Evolutionary conservation across 2,888 invertebrate species (phyloP), one percentile per base, ranked within the genome.

Genomic region (Caenorhabditis angaria): DNA sequence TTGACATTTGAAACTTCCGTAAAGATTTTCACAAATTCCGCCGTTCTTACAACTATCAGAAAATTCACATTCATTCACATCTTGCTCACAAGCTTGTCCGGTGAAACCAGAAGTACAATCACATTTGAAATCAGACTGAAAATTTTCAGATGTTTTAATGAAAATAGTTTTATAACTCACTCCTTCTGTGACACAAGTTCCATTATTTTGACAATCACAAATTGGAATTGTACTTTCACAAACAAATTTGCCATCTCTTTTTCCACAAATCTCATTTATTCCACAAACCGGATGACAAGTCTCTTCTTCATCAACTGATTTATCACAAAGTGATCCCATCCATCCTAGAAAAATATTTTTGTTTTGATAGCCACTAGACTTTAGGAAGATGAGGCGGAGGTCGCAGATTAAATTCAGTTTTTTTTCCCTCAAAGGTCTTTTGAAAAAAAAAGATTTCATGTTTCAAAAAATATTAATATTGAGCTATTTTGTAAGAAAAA

Each of bases 11-110:
- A 77, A 83, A 22, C 93, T 93, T 5, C 96, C 96, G 22, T 96
- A 95, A 65, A 94, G 91, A 88, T 99, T 97, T 82, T 94, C 93
- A 88, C 97, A 99, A 0, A 95, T 96, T 54, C 96, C 97, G 0
- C 95, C 96, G 87, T 96, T 94, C 90, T 94, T 94, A 89, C 99
- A 99, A 0, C 41, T 41, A 14, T 94, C 95, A 24, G 61, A 47
- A 12, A 73, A 63, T 22, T 66, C 63, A 86, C 97, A 97, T 89
- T 97, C 97, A 88, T 97, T 95, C 58, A 97, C 93, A 88, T 97
- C 97, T 68, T 91, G 91, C 86, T 93, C 93, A 89, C 96, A 96
- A 77, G 83, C 85, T 8, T 81, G 72, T 25, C 89, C 96, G n/a
- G 93, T 92, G 90, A 92, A 95, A 47, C 94, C 93, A 8, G 93